Base-by-base conservation (phyloP, 2,888 invertebrate species). In the Dorcus hopei region DNA sequence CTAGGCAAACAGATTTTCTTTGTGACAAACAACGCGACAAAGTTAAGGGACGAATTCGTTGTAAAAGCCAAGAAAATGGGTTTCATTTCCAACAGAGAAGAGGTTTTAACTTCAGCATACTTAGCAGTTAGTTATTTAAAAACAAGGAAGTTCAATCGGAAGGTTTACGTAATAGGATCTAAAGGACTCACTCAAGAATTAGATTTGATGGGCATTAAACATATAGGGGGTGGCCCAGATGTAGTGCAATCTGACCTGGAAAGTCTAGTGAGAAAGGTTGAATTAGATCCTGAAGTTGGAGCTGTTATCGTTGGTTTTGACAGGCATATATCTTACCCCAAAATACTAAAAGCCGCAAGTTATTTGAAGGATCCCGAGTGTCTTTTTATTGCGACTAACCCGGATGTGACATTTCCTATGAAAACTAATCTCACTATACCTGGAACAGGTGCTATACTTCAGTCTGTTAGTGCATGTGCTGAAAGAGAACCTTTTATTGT, bases 291-390 rank as follows among this genome's bases (percentile, higher is more conserved):
- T 0, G 90, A 92, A 67, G 88, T 98, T 23, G 93, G 93, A 0
- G 97, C 97, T 43, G 98, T 99, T 0, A 83, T 97, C 23, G 93
- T 97, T 41, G 97, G 97, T 2, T 97, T 95, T 76, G 98, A 99
- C 79, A 88, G 90, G 62, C 88, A 96, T 76, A 87, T 98, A 71
- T 94, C 91, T 73, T 96, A 91, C 75, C 86, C 90, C 0, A 98
- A 98, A 80, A 85, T 97, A 73, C 82, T 93, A 73, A 95, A 93
- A 78, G 97, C 97, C 0, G 90, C 93, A 1, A 90, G 90, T 33
- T 98, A 98, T 77, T 83, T 97, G 1, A 84, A 85, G 19, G 83
- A 91, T 68, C 87, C 89, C 0, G 83, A 88, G 11, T 89, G 91
- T 68, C 74, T 92, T 47, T 98, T 96, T 74, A 81, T 98, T 56